A percentile compares a stretch with the other conserved stretches of the same genome.
Conservation (phyloP, 2,113 vertebrate species). For the Rhinolophus ferrumequinum region DNA sequence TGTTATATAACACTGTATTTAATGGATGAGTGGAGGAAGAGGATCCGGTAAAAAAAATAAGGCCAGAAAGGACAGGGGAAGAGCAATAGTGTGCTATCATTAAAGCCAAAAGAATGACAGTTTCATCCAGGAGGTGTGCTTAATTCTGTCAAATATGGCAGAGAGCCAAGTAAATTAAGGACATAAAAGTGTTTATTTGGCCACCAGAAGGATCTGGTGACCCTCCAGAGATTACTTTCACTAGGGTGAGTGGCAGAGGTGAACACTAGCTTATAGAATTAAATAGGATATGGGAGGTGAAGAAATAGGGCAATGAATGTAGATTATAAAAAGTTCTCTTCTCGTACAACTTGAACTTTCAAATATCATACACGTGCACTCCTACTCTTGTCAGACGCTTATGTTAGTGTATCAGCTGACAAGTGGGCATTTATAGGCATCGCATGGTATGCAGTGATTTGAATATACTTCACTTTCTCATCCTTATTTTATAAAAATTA, state of each 20-base stretch:
- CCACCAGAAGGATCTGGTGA: not conserved
- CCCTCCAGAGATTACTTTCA: not conserved
- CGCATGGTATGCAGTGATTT: not conserved
- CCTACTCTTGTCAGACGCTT: not conserved
- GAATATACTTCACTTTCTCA: slow-evolving; percentile 17
- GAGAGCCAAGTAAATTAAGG: not conserved
- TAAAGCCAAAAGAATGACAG: not conserved
- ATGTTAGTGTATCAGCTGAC: not conserved
- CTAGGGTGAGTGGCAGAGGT: not conserved
- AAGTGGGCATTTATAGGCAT: not conserved
- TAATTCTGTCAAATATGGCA: not conserved
- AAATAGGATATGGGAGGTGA: not conserved
- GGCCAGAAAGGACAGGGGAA: not conserved
- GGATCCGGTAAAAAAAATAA: not conserved
- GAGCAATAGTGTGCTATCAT: not conserved
- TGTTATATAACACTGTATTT: not conserved
- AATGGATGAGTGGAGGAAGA: not conserved
- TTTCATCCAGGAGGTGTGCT: not conserved
- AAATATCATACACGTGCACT: not conserved
- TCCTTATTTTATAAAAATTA: slow-evolving; percentile 45
- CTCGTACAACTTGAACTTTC: not conserved
- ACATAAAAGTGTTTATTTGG: not conserved
- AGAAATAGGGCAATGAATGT: not conserved
- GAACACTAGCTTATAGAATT: not conserved
- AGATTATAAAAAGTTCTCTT: not conserved